Evolutionary conservation across 2,797 vertebrate genomes (phyloP), one percentile per base, ranked within the genome.

Genomic region (Hylomyscus alleni): DNA sequence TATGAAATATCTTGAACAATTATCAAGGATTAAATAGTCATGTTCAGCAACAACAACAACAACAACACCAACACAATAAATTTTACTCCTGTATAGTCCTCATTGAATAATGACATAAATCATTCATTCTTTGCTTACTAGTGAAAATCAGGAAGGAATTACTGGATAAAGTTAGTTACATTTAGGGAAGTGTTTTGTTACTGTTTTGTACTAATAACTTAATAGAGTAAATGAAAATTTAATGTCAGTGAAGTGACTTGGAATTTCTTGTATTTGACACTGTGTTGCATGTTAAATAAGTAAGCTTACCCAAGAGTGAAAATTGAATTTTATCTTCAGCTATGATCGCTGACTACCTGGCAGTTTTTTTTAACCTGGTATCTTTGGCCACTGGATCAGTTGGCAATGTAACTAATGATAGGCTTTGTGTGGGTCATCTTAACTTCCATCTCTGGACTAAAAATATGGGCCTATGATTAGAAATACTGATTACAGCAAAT

Each of bases 121-220:
- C 95, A 97, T 98, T 98, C 96, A 97, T 98, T 98, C 96, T 89
- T 97, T 98, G 92, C 92, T 97, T 87, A 97, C 3, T 81, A 62
- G 26, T 94, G 75, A 88, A 95, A 98, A 97, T 67, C 34, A 97
- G 95, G 93, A 96, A 93, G 93, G 44, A 97, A 40, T 56, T 94
- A 97, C 85, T 91, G n/a, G 96, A 50, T 93, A 96, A 88, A 97
- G 82, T 44, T 76, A 94, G 44, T 67, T 88, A 95, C 97, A 44
- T 90, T 54, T 73, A 93, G 89, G 91, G 77, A 80, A 86, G 10
- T 80, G 76, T 95, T 52, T 80, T 50, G 67, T 88, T 77, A 84
- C 2, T 26, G 20, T 56, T 90, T 96, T 72, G 88, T 78, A 82
- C 93, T 94, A 90, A 88, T 80, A 93, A 92, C 75, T 93, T 80